phyloP scores from a whole-genome alignment of 2,113 vertebrate species.

The Malaclemys terrapin region DNA sequence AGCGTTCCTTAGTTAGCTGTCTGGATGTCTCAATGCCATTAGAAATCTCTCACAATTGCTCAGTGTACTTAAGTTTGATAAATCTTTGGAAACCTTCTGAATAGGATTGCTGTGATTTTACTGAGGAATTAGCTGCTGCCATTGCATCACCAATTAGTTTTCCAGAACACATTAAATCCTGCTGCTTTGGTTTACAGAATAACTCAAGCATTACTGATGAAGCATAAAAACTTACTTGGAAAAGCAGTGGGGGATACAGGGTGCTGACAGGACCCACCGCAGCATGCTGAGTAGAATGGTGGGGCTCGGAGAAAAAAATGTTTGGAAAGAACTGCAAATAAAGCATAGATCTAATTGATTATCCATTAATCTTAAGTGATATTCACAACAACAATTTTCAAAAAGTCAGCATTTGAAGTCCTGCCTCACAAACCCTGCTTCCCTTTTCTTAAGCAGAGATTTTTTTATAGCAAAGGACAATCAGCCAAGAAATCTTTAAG shows the following conservation, averaged over 20 bases:
- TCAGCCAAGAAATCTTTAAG: slow-evolving; percentile 23
- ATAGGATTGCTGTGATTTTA: slow-evolving; percentile 90
- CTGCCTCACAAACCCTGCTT: slow-evolving; percentile 38
- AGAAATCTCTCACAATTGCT: slow-evolving; percentile 80
- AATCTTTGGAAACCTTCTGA: slow-evolving; percentile 86
- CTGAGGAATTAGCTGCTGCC: slow-evolving; percentile 91
- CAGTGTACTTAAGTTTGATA: slow-evolving; percentile 82
- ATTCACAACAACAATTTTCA: slow-evolving; percentile 58
- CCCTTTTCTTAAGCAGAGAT: slow-evolving; percentile 45
- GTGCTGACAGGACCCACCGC: slow-evolving; percentile 90
- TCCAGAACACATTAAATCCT: slow-evolving; percentile 91
- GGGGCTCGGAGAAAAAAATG: slow-evolving; percentile 85
- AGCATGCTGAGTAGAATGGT: slow-evolving; percentile 87
- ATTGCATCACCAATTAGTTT: slow-evolving; percentile 95
- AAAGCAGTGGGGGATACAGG: slow-evolving; percentile 88
- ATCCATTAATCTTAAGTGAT: slow-evolving; percentile 65
- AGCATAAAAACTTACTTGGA: slow-evolving; percentile 97
- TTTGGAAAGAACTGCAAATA: slow-evolving; percentile 87
- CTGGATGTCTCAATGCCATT: slow-evolving; percentile 72
- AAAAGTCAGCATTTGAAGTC: slow-evolving; percentile 55
- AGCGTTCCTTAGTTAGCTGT: slow-evolving; percentile 61
- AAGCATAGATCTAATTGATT: slow-evolving; percentile 74
- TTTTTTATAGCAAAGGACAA: slow-evolving; percentile 55
- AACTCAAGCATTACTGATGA: slow-evolving; percentile 94
- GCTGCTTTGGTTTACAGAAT: slow-evolving; percentile 91